phyloP scores from a whole-genome alignment of 2,113 vertebrate genomes.

The Calonectris borealis region DNA sequence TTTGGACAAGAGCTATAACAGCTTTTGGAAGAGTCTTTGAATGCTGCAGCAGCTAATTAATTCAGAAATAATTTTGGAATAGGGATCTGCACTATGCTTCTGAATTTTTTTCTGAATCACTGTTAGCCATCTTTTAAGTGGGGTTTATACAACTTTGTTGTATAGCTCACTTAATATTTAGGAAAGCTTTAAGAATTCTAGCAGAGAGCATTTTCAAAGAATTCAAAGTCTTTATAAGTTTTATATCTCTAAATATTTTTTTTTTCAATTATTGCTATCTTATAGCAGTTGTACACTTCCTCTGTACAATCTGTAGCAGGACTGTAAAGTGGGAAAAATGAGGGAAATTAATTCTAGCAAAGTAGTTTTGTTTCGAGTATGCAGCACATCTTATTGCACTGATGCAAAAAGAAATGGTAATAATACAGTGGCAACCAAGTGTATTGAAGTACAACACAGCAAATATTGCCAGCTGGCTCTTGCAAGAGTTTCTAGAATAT shows the following conservation, averaged over 20 bases:
- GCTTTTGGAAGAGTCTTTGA: background rate
- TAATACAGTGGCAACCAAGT: background rate
- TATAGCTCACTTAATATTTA: background rate
- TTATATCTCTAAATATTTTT: background rate
- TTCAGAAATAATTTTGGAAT: background rate
- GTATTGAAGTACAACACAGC: background rate
- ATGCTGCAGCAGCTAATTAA: background rate
- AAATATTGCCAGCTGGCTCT: background rate
- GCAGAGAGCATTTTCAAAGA: background rate
- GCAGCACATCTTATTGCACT: background rate
- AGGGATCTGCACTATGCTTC: background rate
- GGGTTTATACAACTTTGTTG: background rate
- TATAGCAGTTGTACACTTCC: background rate
- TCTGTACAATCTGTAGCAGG: background rate
- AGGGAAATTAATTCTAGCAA: background rate
- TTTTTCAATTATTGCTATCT: background rate
- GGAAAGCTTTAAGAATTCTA: background rate
- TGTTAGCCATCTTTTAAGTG: background rate
- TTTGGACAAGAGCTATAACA: background rate
- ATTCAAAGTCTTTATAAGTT: background rate
- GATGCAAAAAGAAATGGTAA: background rate
- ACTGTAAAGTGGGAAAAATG: background rate
- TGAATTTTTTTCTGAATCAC: background rate
- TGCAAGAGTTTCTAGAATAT: background rate
- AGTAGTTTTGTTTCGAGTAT: background rate